Conservation (phyloP, 1,140 invertebrate species). For the Odontomachus brunneus region DNA sequence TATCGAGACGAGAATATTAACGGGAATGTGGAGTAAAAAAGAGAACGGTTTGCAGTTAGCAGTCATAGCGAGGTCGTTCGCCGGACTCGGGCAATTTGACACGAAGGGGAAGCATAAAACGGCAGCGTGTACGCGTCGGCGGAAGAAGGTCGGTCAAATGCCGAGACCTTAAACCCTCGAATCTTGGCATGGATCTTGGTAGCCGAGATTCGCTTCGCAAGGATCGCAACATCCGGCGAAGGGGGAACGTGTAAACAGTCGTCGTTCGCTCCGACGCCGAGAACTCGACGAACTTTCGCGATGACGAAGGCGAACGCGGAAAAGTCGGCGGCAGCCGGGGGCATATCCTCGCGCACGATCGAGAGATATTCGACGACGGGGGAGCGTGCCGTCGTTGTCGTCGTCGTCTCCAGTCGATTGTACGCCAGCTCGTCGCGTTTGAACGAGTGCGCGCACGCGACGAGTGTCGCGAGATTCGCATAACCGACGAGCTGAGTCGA, state of each 20-base stretch:
- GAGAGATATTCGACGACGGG: constrained; percentile 1
- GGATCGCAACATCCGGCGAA: constrained; percentile 27
- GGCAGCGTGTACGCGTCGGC: neutral
- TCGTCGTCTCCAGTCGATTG: neutral
- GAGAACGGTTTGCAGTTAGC: neutral
- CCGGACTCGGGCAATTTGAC: constrained; percentile 11
- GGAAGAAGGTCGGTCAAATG: constrained; percentile 38
- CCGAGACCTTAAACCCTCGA: constrained; percentile 47
- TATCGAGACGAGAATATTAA: neutral
- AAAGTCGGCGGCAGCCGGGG: neutral
- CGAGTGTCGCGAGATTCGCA: too few species aligned
- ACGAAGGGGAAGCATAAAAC: constrained; percentile 24
- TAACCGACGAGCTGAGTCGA: neutral
- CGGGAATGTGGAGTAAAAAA: constrained; percentile 1
- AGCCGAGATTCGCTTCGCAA: constrained; percentile 22
- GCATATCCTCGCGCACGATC: neutral
- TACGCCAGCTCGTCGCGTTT: neutral
- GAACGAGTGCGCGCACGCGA: neutral
- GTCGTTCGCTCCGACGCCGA: neutral
- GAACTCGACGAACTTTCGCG: constrained; percentile 27
- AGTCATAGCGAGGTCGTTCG: neutral
- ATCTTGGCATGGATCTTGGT: constrained; percentile 44
- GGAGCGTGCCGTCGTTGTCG: too few species aligned
- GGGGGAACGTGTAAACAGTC: constrained; percentile 45
- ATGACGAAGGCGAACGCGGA: neutral